Evolutionary conservation across 2,113 vertebrate species (phyloP), one percentile per base, ranked within the genome.

Genomic region (Sterna hirundo): DNA sequence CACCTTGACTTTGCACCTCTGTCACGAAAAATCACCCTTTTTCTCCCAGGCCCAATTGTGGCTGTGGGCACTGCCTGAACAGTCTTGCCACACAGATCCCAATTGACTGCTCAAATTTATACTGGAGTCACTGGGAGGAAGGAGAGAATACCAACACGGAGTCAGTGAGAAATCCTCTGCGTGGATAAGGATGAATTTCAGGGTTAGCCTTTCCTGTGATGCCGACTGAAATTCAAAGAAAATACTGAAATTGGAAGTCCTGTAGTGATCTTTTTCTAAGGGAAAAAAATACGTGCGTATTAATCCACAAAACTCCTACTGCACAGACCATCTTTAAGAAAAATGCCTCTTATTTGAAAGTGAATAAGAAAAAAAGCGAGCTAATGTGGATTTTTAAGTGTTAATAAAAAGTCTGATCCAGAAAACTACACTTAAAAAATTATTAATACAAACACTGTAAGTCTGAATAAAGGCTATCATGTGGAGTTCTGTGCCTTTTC

Each of bases 51-150:
- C 40, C 36, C 60, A 25, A 44, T 7, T 52, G 60, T 5, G 5
- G 25, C 40, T 69, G 71, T 1, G 6, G 76, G n/a, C 9, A 27
- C 38, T 86, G 14, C 32, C 38, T 25, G 1, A 36, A 62, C 10
- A 47, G n/a, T 46, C 29, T 46, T 64, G 65, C 19, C 55, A 76
- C 38, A 66, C 49, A 55, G 19, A 89, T 34, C 22, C 69, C 0
- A 1, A 10, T 0, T 84, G 38, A 84, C 15, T 46, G 60, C 27
- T 70, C 34, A 66, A 54, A 32, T 81, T 93, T 78, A 60, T n/a
- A 79, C 66, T 47, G 82, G 65, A 87, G 38, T 44, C 38, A 60
- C 65, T 76, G 95, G 94, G 78, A 97, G 82, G 93, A 97, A 96
- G 96, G 85, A 96, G 72, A 97, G 90, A 97, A 92, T 93, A 85